Base-by-base conservation (phyloP, 2,113 vertebrate genomes). In the Piprites chloris region DNA sequence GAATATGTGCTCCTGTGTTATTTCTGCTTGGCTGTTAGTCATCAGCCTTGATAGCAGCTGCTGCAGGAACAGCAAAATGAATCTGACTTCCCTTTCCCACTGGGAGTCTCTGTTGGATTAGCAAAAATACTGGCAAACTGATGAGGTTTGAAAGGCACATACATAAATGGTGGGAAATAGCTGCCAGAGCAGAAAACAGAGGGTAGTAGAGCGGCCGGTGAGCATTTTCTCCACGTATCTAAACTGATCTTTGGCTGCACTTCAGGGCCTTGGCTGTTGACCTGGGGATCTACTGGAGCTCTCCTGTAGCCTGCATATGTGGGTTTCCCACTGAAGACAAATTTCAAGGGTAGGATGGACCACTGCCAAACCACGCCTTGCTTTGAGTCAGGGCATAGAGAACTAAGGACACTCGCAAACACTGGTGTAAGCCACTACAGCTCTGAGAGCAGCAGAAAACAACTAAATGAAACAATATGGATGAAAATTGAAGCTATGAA, bases 81-180 rank as follows among this genome's bases (percentile, higher is more conserved):
- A 92, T 68, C 56, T 73, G 59, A 53, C 30, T 90, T 55, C 49
- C 22, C 28, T 47, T 79, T 94, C 90, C 89, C 66, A 61, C 89
- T 76, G 91, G 87, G 89, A 95, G 62, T 92, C 72, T 92, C 77
- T 94, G 53, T 73, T 82, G 87, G 66, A 85, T 69, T 91, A 87
- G 66, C 87, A 94, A 87, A 90, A 91, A 9, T 58, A 72, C 58
- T 69, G 89, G 33, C 87, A 93, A 87, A 3, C 18, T 56, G 69
- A 76, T 42, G 85, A 58, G 32, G 74, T 68, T 52, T 91, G 77
- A 82, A 94, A 92, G 32, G 56, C 37, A 52, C 20, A 24, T 52
- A 86, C 4, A 78, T 32, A 61, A 78, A 75, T 30, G 87, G 53
- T 26, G 67, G 39, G 78, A 77, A 81, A 52, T 19, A 71, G 32